Evolutionary conservation across 2,888 invertebrate species (phyloP).

Genomic region (Aporophyla nigra): DNA sequence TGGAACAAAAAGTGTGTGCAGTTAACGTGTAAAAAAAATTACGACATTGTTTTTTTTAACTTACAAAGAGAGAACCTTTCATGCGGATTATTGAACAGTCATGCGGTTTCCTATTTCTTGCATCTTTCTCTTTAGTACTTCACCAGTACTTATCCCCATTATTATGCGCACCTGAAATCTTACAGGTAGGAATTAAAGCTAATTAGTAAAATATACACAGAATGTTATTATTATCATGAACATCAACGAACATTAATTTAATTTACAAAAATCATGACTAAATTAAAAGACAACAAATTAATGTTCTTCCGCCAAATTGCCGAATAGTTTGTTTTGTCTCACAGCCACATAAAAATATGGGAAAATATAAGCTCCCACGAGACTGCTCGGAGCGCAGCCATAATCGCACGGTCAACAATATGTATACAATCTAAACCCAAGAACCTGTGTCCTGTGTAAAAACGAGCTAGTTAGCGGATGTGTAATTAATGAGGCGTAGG

Average conservation of each 20-base stretch:
- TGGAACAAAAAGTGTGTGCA: too few relatives aligned
- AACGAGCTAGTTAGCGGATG: conserved; percentile 44
- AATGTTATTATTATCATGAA: conserved; percentile 10
- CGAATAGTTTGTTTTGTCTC: conserved; percentile 63
- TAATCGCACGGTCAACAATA: conserved; percentile 68
- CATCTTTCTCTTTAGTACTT: not conserved
- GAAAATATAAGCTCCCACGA: conserved; percentile 68
- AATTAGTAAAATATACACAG: conserved; percentile 15
- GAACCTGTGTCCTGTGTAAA: conserved; percentile 59
- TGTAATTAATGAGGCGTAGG: conserved; percentile 20
- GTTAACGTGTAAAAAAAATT: too few relatives aligned
- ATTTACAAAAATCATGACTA: conserved; percentile 23
- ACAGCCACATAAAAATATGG: conserved; percentile 66
- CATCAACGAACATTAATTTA: conserved; percentile 12
- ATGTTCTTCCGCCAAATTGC: conserved; percentile 58
- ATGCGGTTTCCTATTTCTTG: not conserved
- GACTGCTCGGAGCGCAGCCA: conserved; percentile 57
- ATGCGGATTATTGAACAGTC: not conserved
- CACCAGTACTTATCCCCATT: not conserved
- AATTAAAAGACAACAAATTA: conserved; percentile 51
- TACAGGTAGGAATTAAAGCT: not conserved
- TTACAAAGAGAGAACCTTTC: not conserved
- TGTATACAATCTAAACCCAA: conserved; percentile 62
- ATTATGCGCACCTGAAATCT: not conserved
- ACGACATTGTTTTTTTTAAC: too few relatives aligned